Conservation (phyloP, 1,140 invertebrate species). For the Acromyrmex heyeri region DNA sequence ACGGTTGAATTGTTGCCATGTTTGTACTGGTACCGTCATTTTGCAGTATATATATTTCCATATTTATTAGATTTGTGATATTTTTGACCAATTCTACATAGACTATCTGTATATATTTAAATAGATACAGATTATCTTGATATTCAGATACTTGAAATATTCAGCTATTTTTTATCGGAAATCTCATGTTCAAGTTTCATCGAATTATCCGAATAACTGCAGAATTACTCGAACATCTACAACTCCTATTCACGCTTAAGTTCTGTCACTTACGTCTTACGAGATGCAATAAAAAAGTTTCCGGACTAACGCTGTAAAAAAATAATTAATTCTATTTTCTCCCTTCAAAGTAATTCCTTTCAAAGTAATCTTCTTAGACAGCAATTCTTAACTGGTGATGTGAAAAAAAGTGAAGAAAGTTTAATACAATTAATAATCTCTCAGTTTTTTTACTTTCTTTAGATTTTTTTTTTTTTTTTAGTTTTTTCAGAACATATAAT, state of each 20-base stretch:
- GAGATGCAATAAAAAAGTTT: conserved; percentile 27
- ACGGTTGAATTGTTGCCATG: background rate
- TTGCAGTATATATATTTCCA: background rate
- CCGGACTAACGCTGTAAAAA: conserved; percentile 3
- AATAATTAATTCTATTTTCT: conserved; percentile 24
- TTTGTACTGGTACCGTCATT: conserved; percentile 10
- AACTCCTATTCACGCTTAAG: background rate
- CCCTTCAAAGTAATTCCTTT: background rate
- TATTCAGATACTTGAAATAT: conserved; percentile 32
- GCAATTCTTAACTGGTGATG: background rate
- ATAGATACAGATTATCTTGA: conserved; percentile 2
- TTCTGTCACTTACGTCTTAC: background rate
- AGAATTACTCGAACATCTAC: conserved; percentile 15
- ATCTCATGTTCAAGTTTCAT: conserved; percentile 1
- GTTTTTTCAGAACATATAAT: background rate
- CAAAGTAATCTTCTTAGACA: background rate
- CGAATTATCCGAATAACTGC: conserved; percentile 11
- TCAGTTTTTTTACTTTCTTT: background rate
- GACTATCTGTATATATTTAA: conserved; percentile 21
- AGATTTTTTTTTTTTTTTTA: conserved; percentile 17
- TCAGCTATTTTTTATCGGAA: conserved; percentile 16
- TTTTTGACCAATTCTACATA: conserved; percentile 27
- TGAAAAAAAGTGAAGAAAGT: conserved; percentile 8
- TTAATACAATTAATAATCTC: background rate
- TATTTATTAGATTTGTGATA: conserved; percentile 33